Conservation (phyloP, 1,140 invertebrate genomes). For the Eriosoma lanigerum region DNA sequence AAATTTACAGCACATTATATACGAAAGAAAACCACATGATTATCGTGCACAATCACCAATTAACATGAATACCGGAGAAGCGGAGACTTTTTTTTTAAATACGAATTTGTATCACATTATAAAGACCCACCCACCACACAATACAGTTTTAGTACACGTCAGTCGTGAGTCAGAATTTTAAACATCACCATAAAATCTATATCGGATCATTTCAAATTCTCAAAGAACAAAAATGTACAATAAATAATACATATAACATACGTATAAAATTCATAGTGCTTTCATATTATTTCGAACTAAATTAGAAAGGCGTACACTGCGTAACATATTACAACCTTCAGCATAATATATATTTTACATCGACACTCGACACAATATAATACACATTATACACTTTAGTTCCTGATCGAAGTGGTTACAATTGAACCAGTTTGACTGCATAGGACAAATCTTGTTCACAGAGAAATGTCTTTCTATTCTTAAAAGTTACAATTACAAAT, state of each 20-base stretch:
- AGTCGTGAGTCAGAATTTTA: constrained; percentile 11
- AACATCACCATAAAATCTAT: too few species aligned
- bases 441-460: neutral
- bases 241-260: neutral
- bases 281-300: constrained; percentile 19
- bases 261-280: neutral
- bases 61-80: too few species aligned
- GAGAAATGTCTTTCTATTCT: constrained; percentile 13
- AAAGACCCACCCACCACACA: neutral
- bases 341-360: constrained; percentile 7
- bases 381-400: neutral
- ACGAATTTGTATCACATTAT: neutral
- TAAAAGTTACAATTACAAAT: neutral
- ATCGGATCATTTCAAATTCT: constrained; percentile 10
- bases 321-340: constrained; percentile 10
- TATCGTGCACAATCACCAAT: too few species aligned
- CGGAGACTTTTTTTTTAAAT: too few species aligned
- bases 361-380: too few species aligned
- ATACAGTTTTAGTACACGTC: too few species aligned
- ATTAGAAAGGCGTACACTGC: constrained; percentile 14
- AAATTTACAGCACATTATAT: too few species aligned
- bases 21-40: too few species aligned
- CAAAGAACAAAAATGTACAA: neutral
- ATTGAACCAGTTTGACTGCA: constrained; percentile 29
- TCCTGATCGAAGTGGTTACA: constrained; percentile 2